Evolutionary conservation across 2,888 invertebrate genomes (phyloP), one percentile per base, ranked within the genome.

Genomic region (Cynaeus angustus): DNA sequence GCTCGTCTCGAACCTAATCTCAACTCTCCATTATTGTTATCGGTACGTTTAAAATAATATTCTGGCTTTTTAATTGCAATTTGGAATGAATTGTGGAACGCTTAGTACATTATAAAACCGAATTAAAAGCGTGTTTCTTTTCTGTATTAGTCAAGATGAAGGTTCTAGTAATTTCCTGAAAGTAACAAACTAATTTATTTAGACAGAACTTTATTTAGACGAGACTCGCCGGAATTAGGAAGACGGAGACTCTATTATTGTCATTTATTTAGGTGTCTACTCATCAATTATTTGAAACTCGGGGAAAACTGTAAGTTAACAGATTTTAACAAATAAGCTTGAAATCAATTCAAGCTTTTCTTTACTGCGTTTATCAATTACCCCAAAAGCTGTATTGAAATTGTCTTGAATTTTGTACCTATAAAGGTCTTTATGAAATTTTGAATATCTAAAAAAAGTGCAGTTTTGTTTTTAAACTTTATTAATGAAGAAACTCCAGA

Each of bases 21-120:
- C 33, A 46, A 59, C 13, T 59, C 26, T 59, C 59, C 59, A 59
- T 59, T 59, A 59, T 59, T 46, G 33, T 59, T 59, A 46, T 59
- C 59, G 59, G 45, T 16, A 33, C 14, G 33, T 59, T 59, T 59
- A 45, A 59, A 59, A 59, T 46, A 59, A 59, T 46, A 59, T 59
- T 46, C 46, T 9, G 7, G 41, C 45, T 45, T 59, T 50, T 59
- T 33, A 13, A 46, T 13, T 12, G 41, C 9, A 43, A 56, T 37
- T 53, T 30, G 8, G 16, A 4, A 50, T 50, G 50, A 50, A 50
- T 30, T 50, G 16, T 55, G 16, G 16, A 16, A 43, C 48, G 48
- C 10, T 56, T 56, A 43, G 21, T 10, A 41, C 26, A 26, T 56
- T 41, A 26, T 56, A 56, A 56, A 56, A 43, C 41, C 28, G 7